Evolutionary conservation across 2,888 invertebrate species (phyloP), one percentile per base, ranked within the genome.

Genomic region (Lepidochitona cinerea): DNA sequence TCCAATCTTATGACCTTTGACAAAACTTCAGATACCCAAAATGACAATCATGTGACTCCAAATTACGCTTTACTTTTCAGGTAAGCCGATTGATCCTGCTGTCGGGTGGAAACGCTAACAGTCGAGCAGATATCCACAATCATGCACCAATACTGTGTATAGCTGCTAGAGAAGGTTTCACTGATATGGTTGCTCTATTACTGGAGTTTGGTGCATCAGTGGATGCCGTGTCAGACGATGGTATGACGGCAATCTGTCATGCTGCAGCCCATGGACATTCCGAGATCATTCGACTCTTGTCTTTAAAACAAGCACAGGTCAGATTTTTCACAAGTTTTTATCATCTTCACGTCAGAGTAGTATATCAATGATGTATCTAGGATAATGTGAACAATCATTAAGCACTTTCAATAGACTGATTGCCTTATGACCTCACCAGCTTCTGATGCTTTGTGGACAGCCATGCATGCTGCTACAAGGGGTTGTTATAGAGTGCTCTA

Each of bases 201-300:
- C 89, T 96, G 49, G 97, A 98, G 90, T 98, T 97, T 88, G 96
- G 96, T 18, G 97, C 97, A 4, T 95, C 96, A 88, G 94, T 96
- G 0, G 95, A 96, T 87, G 93, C 94, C 80, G 94, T 95, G 0
- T 97, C 97, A 82, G 96, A 95, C 76, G 95, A 95, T 89, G 97
- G 97, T 26, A 95, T 95, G 88, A 95, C 96, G 0, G 95, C 98
- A 0, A 91, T 98, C 66, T 95, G 96, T 70, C 92, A 97, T 78
- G 97, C 98, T 0, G 95, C 97, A 71, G 94, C 95, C 83, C 93
- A 94, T 81, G 98, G 98, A 4, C 97, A 97, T 85, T 94, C 95
- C 80, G 97, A 98, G 89, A 89, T 92, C 74, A 90, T 92, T 5
- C 87, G 89, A 94, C 95, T 81, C 94, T 95, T 83, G 92, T 87